Percentiles rank a stretch among this genome's conserved stretches.
Conservation (phyloP, 2,113 vertebrate genomes). For the Catharus bicknelli region DNA sequence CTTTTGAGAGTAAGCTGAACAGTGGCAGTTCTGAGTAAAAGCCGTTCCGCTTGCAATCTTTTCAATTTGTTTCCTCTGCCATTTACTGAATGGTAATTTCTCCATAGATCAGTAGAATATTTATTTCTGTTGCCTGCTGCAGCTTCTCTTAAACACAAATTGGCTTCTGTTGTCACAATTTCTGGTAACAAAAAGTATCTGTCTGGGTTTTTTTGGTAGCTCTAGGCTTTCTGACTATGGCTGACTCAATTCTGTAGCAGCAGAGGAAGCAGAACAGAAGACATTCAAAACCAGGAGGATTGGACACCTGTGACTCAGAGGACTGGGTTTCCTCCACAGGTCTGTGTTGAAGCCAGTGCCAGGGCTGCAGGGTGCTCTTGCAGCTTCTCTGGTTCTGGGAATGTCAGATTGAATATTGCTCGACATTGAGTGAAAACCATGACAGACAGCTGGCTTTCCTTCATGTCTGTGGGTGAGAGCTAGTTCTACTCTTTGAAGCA, state of each 20-base stretch:
- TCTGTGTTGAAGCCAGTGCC: not conserved
- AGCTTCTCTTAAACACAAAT: not conserved
- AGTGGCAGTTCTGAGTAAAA: not conserved
- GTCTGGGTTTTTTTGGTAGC: not conserved
- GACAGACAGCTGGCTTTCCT: not conserved
- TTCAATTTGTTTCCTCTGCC: not conserved
- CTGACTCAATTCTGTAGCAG: not conserved
- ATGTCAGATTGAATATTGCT: not conserved
- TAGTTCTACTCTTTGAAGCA: not conserved
- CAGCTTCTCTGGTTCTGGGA: not conserved
- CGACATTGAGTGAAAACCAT: rapidly evolving
- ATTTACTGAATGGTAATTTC: not conserved
- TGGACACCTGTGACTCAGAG: not conserved
- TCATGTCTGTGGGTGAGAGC: not conserved
- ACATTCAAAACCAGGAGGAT: not conserved
- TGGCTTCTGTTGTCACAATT: not conserved
- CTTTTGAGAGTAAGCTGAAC: not conserved
- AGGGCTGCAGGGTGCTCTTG: not conserved
- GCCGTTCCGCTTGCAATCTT: not conserved
- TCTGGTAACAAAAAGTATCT: not conserved
- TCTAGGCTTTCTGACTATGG: not conserved
- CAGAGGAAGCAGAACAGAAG: not conserved
- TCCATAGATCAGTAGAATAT: not conserved
- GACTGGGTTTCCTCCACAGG: rapidly evolving
- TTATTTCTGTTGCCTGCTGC: not conserved